A percentile compares a stretch with the other conserved stretches of the same genome.
Evolutionary conservation across 2,113 vertebrate species (phyloP).

Genomic region (Cromileptes altivelis): DNA sequence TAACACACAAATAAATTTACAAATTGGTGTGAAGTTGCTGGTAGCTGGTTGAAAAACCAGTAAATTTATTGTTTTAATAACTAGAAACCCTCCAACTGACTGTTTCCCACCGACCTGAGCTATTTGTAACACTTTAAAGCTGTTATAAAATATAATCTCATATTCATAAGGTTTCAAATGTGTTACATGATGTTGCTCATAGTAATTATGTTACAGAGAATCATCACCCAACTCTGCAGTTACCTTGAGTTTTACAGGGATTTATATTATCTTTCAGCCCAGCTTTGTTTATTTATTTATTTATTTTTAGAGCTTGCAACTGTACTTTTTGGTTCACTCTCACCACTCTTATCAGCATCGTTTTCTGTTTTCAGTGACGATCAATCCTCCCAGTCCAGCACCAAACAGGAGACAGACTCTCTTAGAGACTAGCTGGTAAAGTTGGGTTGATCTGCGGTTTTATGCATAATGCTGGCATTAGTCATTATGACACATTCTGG

Average conservation of each 20-base stretch:
- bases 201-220: background rate
- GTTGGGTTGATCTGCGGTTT: too few species aligned
- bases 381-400: background rate
- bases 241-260: background rate
- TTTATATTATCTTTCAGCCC: too few species aligned
- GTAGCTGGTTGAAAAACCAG: too few species aligned
- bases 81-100: background rate
- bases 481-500: too few species aligned
- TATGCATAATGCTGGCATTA: too few species aligned
- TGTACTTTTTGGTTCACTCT: too few species aligned
- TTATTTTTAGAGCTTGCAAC: too few species aligned
- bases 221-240: background rate
- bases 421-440: background rate
- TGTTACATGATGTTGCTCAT: background rate
- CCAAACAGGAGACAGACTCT: background rate
- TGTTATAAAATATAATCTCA: too few species aligned
- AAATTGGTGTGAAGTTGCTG: background rate
- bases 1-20: background rate
- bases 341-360: too few species aligned
- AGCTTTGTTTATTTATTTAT: too few species aligned
- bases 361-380: too few species aligned
- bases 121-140: background rate
- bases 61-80: background rate
- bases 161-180: too few species aligned
- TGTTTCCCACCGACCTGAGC: background rate